Conservation (phyloP, 2,888 invertebrate species). For the Eilema depressum region DNA sequence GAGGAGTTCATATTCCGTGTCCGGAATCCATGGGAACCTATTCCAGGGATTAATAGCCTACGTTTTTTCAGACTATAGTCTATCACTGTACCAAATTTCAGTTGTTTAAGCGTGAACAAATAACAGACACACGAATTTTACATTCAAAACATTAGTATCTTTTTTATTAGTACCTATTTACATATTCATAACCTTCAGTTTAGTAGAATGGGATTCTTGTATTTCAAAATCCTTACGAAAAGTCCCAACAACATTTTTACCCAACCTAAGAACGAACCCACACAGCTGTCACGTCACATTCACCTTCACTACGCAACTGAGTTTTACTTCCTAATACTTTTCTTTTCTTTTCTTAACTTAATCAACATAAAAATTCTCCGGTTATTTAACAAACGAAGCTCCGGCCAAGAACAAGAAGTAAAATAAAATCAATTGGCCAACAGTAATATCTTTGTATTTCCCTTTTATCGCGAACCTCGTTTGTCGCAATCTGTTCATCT, state of each 20-base stretch:
- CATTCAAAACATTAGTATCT: too few relatives aligned
- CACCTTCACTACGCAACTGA: neutral
- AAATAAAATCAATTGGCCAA: conserved; percentile 28
- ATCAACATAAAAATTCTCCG: conserved; percentile 12
- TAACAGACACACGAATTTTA: too few relatives aligned
- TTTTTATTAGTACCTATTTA: too few relatives aligned
- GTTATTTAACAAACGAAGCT: conserved; percentile 11
- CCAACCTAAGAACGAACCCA: neutral
- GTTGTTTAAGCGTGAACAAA: too few relatives aligned
- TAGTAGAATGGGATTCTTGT: too few relatives aligned
- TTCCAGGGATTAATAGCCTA: too few relatives aligned
- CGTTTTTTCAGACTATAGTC: too few relatives aligned
- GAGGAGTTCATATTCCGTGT: too few relatives aligned
- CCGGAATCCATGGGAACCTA: too few relatives aligned
- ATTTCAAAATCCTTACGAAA: too few relatives aligned
- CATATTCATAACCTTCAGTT: too few relatives aligned
- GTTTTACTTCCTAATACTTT: neutral
- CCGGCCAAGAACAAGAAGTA: conserved; percentile 19
- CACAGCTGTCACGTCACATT: neutral
- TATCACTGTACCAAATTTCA: too few relatives aligned
- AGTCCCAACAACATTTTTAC: neutral
- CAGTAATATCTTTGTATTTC: conserved; percentile 35
- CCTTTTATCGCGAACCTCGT: conserved; percentile 56
- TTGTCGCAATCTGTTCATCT: conserved; percentile 67
- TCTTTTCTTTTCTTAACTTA: conserved; percentile 4